These are phyloP conservation scores for Typhlichthys subterraneus DNA, from an alignment of 2,797 vertebrate genomes.

Conservation along the genomic window DNA sequence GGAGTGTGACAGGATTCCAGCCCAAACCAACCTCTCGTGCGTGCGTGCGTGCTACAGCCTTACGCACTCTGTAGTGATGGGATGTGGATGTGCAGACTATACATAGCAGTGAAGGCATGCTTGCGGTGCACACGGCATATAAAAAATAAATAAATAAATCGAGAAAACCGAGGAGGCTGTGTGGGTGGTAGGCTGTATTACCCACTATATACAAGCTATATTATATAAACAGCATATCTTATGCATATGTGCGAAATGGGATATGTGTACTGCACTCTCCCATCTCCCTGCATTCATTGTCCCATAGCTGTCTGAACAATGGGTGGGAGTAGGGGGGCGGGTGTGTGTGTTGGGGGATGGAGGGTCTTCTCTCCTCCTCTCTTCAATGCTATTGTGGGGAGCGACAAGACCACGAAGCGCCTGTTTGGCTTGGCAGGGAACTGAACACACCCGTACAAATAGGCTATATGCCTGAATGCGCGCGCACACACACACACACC, in stretches of 20 bases:
- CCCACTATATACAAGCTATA: background rate
- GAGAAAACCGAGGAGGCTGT: background rate
- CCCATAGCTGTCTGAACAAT: slow-evolving; percentile 63
- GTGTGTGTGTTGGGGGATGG: slow-evolving; percentile 30
- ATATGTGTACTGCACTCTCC: slow-evolving; percentile 9
- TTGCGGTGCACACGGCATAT: background rate
- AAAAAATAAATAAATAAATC: background rate
- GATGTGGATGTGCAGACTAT: background rate
- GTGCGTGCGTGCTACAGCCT: background rate
- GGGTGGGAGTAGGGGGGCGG: slow-evolving; percentile 46
- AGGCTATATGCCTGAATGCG: too few species aligned
- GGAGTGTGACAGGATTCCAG: background rate
- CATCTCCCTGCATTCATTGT: slow-evolving; percentile 33
- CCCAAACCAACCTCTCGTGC: background rate
- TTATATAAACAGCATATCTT: background rate
- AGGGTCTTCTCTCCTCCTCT: slow-evolving; percentile 8
- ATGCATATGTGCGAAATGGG: background rate
- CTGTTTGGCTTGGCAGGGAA: slow-evolving; percentile 4
- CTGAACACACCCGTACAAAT: background rate
- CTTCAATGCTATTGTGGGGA: slow-evolving; percentile 1
- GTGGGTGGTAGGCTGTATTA: background rate
- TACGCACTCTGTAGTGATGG: background rate
- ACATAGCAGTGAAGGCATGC: background rate
- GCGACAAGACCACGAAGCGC: background rate
- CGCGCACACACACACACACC: background rate